A percentile compares a stretch with the other conserved stretches of the same genome.
Conservation (phyloP, 2,888 invertebrate species). For the Papilio elwesi region DNA sequence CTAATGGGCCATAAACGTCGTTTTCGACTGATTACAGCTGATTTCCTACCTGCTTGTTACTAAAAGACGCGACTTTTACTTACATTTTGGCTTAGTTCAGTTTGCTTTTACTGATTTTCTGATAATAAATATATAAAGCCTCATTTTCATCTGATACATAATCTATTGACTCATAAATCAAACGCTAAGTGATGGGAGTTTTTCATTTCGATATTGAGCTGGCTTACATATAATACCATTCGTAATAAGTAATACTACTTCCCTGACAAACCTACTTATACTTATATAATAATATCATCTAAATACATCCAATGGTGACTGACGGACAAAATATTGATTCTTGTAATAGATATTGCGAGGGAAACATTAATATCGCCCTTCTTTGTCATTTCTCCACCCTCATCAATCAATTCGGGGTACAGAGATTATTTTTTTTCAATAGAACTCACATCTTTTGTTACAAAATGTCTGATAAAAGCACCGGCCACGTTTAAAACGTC, state of each 20-base stretch:
- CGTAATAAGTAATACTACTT: no score
- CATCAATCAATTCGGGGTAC: conserved; percentile 20
- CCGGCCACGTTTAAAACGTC: conserved; percentile 16
- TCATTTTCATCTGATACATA: no score
- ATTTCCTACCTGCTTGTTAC: conserved; percentile 27
- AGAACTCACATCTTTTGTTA: conserved; percentile 23
- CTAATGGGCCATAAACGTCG: conserved; percentile 31
- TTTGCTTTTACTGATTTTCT: not conserved
- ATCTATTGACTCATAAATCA: no score
- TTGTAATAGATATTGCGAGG: conserved; percentile 18
- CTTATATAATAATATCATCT: no score
- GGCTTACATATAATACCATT: no score
- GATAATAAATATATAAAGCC: no score
- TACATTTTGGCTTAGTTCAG: not conserved
- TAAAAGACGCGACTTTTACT: conserved; percentile 3
- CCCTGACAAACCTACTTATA: no score
- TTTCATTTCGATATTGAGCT: no score
- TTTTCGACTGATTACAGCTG: conserved; percentile 21
- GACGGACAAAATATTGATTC: conserved; percentile 17
- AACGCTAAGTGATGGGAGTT: no score
- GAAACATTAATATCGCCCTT: conserved; percentile 22
- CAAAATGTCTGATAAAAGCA: not conserved
- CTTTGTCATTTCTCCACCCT: conserved; percentile 31
- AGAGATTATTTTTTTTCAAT: conserved; percentile 24
- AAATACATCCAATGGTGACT: not conserved